Conservation (phyloP, 2,113 vertebrate genomes). For the Entomyzon cyanotis region DNA sequence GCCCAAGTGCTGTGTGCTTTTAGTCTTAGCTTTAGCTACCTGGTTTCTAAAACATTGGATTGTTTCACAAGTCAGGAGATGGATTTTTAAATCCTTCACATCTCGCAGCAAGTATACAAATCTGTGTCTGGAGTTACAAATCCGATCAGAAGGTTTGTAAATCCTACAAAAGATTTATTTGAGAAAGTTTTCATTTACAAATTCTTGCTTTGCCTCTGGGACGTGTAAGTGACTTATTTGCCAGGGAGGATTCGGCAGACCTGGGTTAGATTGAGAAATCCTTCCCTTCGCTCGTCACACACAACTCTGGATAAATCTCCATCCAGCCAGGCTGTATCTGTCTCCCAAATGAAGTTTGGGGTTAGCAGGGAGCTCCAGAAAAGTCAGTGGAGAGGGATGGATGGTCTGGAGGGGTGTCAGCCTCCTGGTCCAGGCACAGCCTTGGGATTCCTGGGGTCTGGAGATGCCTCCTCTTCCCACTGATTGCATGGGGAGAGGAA, state of each 20-base stretch:
- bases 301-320: neutral
- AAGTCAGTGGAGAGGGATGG: neutral
- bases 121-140: conserved; percentile 67
- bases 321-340: neutral
- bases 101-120: conserved; percentile 48
- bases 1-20: conserved; percentile 56
- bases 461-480: rapidly evolving
- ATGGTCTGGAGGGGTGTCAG: neutral
- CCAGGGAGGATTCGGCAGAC: conserved; percentile 26
- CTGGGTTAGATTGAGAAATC: conserved; percentile 25
- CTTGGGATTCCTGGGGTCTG: neutral
- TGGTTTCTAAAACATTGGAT: conserved; percentile 44
- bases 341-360: neutral
- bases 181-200: conserved; percentile 66
- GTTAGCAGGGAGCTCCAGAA: neutral
- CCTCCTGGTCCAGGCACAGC: neutral
- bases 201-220: conserved; percentile 54
- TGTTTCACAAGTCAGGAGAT: conserved; percentile 61
- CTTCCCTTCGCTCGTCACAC: neutral
- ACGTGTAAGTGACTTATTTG: conserved; percentile 42
- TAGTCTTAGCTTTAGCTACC: conserved; percentile 64
- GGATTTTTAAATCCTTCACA: conserved; percentile 67
- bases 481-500: neutral
- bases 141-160: conserved; percentile 63
- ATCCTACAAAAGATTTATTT: conserved; percentile 62